These are phyloP conservation scores for Nudaria mundana DNA, from an alignment of 2,888 invertebrate genomes.

Conservation along the genomic window DNA sequence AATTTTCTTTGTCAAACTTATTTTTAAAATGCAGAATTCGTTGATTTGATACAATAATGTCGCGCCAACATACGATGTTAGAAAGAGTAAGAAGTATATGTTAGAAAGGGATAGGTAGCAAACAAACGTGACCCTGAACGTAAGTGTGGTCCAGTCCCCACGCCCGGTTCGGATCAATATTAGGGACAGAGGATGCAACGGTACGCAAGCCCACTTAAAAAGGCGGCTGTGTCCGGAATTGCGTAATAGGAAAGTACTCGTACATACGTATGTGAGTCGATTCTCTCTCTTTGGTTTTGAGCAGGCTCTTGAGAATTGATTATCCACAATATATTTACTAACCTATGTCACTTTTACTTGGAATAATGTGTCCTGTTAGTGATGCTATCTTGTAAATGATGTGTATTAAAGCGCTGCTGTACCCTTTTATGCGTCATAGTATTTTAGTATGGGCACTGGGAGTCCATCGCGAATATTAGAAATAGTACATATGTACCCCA, in stretches of 20 bases:
- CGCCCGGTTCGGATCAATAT: slow-evolving; percentile 48
- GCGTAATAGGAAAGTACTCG: slow-evolving; percentile 7
- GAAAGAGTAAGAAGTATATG: slow-evolving; percentile 32
- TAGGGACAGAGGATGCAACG: slow-evolving; percentile 23
- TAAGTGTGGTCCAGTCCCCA: slow-evolving; percentile 44
- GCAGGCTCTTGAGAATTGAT: neutral
- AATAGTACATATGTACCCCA: too few relatives aligned
- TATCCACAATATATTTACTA: neutral
- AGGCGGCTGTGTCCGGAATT: slow-evolving; percentile 10
- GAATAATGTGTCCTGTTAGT: too few relatives aligned
- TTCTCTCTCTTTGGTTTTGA: neutral
- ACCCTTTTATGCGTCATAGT: too few relatives aligned
- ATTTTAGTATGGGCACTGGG: too few relatives aligned
- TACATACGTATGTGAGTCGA: too few relatives aligned
- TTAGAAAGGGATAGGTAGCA: slow-evolving; percentile 40
- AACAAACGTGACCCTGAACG: slow-evolving; percentile 64
- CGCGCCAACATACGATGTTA: slow-evolving; percentile 42
- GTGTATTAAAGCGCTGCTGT: too few relatives aligned
- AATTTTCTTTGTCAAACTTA: too few relatives aligned
- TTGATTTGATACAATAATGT: too few relatives aligned
- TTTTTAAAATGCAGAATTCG: too few relatives aligned
- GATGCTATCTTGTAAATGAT: too few relatives aligned
- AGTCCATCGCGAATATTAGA: too few relatives aligned
- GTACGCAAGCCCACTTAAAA: slow-evolving; percentile 18
- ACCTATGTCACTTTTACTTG: too few relatives aligned